Percentiles rank a stretch among this genome's conserved stretches.
Conservation (phyloP, 1,140 invertebrate species). For the Orchesella cincta region DNA sequence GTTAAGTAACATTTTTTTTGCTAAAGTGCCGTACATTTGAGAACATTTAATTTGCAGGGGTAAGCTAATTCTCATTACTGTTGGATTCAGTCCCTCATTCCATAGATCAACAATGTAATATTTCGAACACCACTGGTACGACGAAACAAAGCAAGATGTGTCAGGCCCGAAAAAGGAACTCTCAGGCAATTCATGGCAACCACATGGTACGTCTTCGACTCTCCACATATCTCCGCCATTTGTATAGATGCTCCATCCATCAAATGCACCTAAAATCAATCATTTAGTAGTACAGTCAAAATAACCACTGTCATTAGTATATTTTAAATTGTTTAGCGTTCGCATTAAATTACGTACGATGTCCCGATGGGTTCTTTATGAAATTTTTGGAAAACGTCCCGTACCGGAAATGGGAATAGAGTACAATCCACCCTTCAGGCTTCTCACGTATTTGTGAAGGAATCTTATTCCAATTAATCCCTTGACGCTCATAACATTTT, state of each 20-base stretch:
- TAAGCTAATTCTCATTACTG: slow-evolving; percentile 1
- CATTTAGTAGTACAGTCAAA: too few relatives aligned
- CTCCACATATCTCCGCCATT: background rate
- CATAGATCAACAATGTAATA: background rate
- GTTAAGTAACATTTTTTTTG: background rate
- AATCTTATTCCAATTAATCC: background rate
- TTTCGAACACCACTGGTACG: slow-evolving; percentile 12
- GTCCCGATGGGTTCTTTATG: background rate
- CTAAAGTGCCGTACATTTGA: slow-evolving; percentile 3
- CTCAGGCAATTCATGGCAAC: background rate
- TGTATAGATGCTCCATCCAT: background rate
- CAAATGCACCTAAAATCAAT: background rate
- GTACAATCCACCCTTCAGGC: background rate
- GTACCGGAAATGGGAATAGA: background rate
- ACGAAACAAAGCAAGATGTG: background rate
- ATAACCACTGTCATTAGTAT: too few relatives aligned
- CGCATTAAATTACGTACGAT: too few relatives aligned
- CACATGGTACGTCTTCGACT: background rate
- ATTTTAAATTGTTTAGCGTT: too few relatives aligned
- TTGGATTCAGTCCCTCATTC: slow-evolving; percentile 11
- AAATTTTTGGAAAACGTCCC: background rate
- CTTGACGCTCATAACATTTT: background rate
- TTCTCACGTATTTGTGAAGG: background rate
- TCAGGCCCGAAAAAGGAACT: background rate
- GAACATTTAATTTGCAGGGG: slow-evolving; percentile 19